phyloP scores from a whole-genome alignment of 2,113 vertebrate species.

The Maccullochella peelii region DNA sequence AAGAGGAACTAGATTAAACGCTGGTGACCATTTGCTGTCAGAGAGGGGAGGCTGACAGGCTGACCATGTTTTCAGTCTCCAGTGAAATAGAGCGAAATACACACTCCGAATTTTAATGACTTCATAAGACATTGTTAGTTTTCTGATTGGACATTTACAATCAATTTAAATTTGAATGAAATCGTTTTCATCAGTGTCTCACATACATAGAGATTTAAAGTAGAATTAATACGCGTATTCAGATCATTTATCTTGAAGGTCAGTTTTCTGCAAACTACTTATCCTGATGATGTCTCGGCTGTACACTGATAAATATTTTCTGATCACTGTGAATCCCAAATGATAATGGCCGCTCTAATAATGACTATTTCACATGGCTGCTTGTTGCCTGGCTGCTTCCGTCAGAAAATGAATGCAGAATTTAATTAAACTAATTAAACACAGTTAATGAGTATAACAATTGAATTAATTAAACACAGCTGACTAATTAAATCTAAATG shows the following conservation, averaged over 20 bases:
- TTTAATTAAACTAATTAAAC: constrained; percentile 73
- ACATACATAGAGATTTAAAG: background rate
- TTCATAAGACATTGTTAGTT: constrained; percentile 31
- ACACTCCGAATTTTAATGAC: constrained; percentile 47
- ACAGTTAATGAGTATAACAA: constrained; percentile 69
- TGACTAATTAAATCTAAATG: constrained; percentile 71
- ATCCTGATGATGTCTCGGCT: background rate
- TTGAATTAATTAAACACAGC: constrained; percentile 70
- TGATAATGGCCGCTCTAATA: constrained; percentile 56
- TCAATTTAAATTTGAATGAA: constrained; percentile 36
- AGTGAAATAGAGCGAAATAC: constrained; percentile 23
- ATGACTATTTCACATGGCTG: constrained; percentile 53
- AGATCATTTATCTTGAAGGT: constrained; percentile 6
- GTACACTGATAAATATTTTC: constrained; percentile 42
- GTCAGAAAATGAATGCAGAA: constrained; percentile 42
- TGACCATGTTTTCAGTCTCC: constrained; percentile 41
- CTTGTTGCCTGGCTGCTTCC: constrained; percentile 40
- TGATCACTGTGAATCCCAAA: constrained; percentile 36
- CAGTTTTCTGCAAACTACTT: background rate
- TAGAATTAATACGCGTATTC: background rate
- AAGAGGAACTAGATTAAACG: constrained; percentile 79
- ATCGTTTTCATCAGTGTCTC: constrained; percentile 9
- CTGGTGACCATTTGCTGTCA: constrained; percentile 63
- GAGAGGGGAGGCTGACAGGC: constrained; percentile 43
- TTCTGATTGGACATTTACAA: constrained; percentile 33